Base-by-base conservation (phyloP, 2,797 vertebrate species). In the Onychomys arenicola region DNA sequence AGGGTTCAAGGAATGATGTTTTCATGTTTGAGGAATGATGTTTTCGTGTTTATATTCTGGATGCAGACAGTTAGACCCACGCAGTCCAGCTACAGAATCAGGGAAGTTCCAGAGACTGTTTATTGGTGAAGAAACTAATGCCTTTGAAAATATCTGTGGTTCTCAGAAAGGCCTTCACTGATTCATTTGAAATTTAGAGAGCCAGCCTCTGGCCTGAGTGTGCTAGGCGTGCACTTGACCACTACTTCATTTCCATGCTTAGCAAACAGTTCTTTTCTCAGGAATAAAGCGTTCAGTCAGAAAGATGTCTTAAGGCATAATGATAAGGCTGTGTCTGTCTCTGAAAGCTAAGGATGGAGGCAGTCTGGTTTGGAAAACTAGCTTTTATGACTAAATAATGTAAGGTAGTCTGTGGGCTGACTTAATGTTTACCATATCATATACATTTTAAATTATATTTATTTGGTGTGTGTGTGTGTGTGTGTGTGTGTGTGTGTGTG, bases 321-420 rank as follows among this genome's bases (percentile, higher is more conserved):
- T 77, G 25, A 67, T 43, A 82, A 69, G 73, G 57, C 37, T 40
- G 73, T n/a, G 0, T 52, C 57, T 89, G 0, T 71, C 27, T 19
- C 43, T 83, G 81, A 84, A 92, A 91, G 65, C 76, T 87, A 63
- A 40, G 61, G 57, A 61, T 73, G 19, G 77, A 75, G 92, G 21
- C 43, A 88, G 2, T 91, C 89, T 34, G 43, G 5, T 65, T 94
- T 89, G 87, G 90, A 90, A 97, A 93, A 61, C 5, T 52, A 73
- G 46, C 21, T 23, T 81, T 71, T 61, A 63, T 57, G 69, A 37
- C 34, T 61, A 55, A 91, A 89, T 83, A 92, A 65, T 59, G 76
- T 91, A 73, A n/a, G 86, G 2, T 76, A 61, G 59, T 82, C 61
- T 16, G 16, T 93, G 32, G 19, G 61, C 37, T 83, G 49, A n/a